A percentile compares a stretch with the other conserved stretches of the same genome.
Conservation (phyloP, 2,113 vertebrate genomes). For the Scortum barcoo region DNA sequence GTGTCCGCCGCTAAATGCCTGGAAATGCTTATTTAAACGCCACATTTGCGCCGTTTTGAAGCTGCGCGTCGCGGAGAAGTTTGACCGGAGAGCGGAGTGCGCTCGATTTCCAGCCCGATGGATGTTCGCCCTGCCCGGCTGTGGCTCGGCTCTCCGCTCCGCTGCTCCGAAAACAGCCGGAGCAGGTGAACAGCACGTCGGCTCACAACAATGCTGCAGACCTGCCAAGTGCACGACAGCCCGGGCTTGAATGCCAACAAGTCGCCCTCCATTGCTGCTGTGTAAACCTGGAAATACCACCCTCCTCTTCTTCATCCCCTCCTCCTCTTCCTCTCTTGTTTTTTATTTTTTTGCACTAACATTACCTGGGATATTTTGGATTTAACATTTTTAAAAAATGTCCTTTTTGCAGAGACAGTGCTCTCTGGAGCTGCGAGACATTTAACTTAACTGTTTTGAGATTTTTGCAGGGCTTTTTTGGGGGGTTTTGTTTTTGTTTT, state of each 20-base stretch:
- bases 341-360: constrained; percentile 32
- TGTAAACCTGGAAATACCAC: constrained; percentile 73
- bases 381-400: constrained; percentile 65
- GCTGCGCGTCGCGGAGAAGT: constrained; percentile 61
- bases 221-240: constrained; percentile 41
- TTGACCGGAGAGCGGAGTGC: constrained; percentile 67
- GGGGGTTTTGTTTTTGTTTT: too few species aligned
- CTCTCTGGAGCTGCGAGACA: constrained; percentile 47
- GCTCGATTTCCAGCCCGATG: constrained; percentile 74
- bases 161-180: constrained; percentile 23
- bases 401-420: constrained; percentile 57
- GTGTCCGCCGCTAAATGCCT: fast-evolving
- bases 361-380: constrained; percentile 68
- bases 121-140: constrained; percentile 70
- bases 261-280: constrained; percentile 50
- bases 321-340: constrained; percentile 30
- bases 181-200: constrained; percentile 38
- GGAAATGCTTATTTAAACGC: neutral
- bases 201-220: constrained; percentile 61
- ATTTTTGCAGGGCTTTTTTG: neutral
- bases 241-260: constrained; percentile 51
- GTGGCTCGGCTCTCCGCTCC: constrained; percentile 57
- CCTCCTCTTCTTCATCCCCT: constrained; percentile 26
- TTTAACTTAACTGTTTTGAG: constrained; percentile 53
- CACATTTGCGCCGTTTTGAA: constrained; percentile 26